These are phyloP conservation scores for Philotrypesis tridentata DNA, from an alignment of 1,140 invertebrate species.

Conservation along the genomic window DNA sequence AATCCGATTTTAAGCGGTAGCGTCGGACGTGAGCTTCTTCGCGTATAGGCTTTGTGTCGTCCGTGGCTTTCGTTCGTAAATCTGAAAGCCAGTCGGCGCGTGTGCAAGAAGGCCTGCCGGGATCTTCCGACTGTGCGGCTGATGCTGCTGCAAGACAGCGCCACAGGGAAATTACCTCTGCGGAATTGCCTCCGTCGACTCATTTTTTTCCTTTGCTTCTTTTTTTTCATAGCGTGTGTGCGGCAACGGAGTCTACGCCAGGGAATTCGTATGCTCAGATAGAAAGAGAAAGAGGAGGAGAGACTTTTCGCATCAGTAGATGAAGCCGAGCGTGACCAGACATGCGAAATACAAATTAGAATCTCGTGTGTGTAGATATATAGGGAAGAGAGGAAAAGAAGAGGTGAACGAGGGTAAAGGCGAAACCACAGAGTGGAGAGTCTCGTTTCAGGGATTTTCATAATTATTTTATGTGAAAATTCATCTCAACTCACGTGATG, in stretches of 20 bases:
- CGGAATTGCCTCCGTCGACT: neutral
- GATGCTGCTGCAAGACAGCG: neutral
- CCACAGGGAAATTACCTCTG: slow-evolving; percentile 10
- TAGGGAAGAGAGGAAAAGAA: too few species aligned
- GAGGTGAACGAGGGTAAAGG: too few species aligned
- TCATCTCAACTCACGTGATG: too few species aligned
- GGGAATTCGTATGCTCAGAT: neutral
- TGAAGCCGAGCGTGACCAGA: too few species aligned
- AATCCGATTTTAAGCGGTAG: slow-evolving; percentile 19
- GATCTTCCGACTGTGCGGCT: neutral
- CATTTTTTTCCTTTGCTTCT: neutral
- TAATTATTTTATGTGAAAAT: too few species aligned
- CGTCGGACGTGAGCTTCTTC: neutral
- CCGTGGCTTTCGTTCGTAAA: neutral
- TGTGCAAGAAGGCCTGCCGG: neutral
- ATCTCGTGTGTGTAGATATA: too few species aligned
- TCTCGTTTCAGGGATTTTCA: too few species aligned
- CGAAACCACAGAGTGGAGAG: too few species aligned
- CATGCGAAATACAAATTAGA: too few species aligned
- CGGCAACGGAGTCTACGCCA: neutral
- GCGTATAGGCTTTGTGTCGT: neutral
- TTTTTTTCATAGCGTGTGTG: neutral
- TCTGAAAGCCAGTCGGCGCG: neutral
- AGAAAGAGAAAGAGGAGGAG: too few species aligned
- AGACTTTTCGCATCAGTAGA: too few species aligned